Conservation (phyloP, 2,113 vertebrate species). For the Syngnathus scovelli region DNA sequence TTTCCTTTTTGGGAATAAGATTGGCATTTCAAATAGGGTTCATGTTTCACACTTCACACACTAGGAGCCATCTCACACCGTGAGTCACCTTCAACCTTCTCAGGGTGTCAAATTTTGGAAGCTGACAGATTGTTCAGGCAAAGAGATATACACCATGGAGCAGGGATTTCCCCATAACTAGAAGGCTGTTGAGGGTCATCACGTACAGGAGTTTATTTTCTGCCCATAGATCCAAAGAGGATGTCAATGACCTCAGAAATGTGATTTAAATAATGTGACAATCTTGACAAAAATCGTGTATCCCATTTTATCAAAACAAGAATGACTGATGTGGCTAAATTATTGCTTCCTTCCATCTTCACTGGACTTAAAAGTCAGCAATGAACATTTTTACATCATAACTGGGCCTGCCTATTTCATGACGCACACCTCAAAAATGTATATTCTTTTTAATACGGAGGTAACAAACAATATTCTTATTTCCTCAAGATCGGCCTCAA, state of each 20-base stretch:
- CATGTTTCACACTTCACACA: conserved; percentile 14
- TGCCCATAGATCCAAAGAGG: conserved; percentile 23
- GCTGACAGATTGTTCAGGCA: conserved; percentile 51
- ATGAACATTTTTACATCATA: not conserved
- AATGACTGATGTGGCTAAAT: not conserved
- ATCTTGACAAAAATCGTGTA: not conserved
- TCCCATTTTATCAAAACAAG: not conserved
- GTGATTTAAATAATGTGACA: conserved; percentile 8
- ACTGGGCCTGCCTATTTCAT: too few relatives aligned
- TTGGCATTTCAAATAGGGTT: not conserved
- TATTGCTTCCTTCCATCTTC: not conserved
- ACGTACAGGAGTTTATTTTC: conserved; percentile 22
- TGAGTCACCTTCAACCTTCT: conserved; percentile 59
- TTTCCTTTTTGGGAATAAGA: conserved; percentile 14
- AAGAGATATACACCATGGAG: conserved; percentile 44
- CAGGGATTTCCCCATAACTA: conserved; percentile 61
- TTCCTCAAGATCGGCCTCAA: not conserved
- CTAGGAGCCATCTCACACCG: conserved; percentile 41
- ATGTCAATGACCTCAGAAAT: conserved; percentile 10
- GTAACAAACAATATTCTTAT: not conserved
- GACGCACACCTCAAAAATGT: too few relatives aligned
- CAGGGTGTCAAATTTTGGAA: conserved; percentile 58
- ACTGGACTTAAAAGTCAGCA: not conserved
- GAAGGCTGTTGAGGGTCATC: conserved; percentile 30
- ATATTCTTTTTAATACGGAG: too few relatives aligned